These are phyloP conservation scores for Alcis repandata DNA, from an alignment of 2,888 invertebrate species.

Conservation along the genomic window DNA sequence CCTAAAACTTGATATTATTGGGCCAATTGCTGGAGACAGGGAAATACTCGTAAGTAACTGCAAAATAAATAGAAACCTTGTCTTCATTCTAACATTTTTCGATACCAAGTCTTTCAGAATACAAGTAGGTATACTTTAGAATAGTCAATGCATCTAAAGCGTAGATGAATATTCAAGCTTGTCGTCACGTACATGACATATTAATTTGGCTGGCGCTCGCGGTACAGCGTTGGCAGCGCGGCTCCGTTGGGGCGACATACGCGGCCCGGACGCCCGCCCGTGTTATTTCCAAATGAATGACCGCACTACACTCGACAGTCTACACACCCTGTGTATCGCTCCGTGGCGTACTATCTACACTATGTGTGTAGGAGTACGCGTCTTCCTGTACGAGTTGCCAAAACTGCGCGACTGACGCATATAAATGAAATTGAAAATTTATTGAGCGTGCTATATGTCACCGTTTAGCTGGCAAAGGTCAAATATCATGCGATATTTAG, in stretches of 20 bases:
- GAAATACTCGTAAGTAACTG: too few species aligned
- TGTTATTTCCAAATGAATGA: conserved; percentile 76
- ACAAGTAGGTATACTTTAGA: neutral
- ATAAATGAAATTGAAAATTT: conserved; percentile 43
- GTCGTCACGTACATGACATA: conserved; percentile 34
- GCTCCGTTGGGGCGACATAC: conserved; percentile 33
- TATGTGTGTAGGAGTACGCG: conserved; percentile 40
- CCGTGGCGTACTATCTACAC: conserved; percentile 19
- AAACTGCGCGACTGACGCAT: conserved; percentile 41
- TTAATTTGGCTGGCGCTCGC: conserved; percentile 32
- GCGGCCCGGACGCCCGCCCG: conserved; percentile 44
- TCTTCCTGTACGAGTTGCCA: conserved; percentile 70
- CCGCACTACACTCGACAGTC: conserved; percentile 49
- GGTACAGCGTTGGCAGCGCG: conserved; percentile 36
- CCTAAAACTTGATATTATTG: too few species aligned
- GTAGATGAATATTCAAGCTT: conserved; percentile 14
- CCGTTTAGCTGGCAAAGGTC: conserved; percentile 41
- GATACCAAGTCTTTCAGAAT: neutral
- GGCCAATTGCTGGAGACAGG: too few species aligned
- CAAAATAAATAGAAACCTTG: too few species aligned
- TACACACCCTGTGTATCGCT: conserved; percentile 16
- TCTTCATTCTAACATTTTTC: too few species aligned
- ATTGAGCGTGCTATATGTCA: conserved; percentile 41
- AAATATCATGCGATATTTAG: conserved; percentile 30
- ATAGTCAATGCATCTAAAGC: conserved; percentile 1